Conservation (phyloP, 1,140 invertebrate species). For the Sweltsa coloradensis region DNA sequence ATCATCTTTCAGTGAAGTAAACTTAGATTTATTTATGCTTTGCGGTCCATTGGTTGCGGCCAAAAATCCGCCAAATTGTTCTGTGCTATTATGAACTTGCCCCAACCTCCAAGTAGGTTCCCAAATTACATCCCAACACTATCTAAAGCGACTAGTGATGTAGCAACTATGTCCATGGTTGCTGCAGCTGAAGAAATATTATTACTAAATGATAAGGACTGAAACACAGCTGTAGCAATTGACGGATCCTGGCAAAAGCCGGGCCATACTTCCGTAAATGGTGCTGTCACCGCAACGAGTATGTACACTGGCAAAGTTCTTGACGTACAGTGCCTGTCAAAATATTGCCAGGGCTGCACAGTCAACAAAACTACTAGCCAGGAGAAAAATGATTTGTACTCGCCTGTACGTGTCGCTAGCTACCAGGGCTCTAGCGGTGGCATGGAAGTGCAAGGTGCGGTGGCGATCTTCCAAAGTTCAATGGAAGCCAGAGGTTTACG, state of each 20-base stretch:
- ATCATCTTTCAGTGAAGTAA: too few relatives aligned
- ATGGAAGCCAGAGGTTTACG: constrained; percentile 7
- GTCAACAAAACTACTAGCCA: not conserved
- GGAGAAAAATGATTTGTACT: constrained; percentile 2
- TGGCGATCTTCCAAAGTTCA: constrained; percentile 14
- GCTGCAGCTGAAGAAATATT: constrained; percentile 7
- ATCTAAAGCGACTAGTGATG: not conserved
- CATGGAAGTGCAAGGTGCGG: constrained; percentile 16
- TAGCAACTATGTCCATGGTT: not conserved
- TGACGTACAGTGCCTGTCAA: constrained; percentile 13
- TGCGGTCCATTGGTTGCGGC: constrained; percentile 3
- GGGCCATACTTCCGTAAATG: constrained; percentile 12
- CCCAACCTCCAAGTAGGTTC: constrained; percentile 9
- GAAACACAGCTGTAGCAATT: constrained; percentile 12
- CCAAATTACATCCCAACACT: constrained; percentile 2
- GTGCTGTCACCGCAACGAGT: constrained; percentile 13
- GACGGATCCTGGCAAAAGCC: constrained; percentile 16
- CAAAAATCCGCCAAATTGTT: not conserved
- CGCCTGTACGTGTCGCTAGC: constrained; percentile 9
- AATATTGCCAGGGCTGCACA: constrained; percentile 12
- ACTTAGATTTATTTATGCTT: not conserved
- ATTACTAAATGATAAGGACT: not conserved
- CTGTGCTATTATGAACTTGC: constrained; percentile 9
- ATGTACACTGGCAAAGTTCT: constrained; percentile 13
- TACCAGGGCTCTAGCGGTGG: constrained; percentile 12